Percentiles rank a stretch among this genome's conserved stretches.
These are phyloP conservation scores for Acronicta psi DNA, from an alignment of 2,888 invertebrate species.

Conservation along the genomic window DNA sequence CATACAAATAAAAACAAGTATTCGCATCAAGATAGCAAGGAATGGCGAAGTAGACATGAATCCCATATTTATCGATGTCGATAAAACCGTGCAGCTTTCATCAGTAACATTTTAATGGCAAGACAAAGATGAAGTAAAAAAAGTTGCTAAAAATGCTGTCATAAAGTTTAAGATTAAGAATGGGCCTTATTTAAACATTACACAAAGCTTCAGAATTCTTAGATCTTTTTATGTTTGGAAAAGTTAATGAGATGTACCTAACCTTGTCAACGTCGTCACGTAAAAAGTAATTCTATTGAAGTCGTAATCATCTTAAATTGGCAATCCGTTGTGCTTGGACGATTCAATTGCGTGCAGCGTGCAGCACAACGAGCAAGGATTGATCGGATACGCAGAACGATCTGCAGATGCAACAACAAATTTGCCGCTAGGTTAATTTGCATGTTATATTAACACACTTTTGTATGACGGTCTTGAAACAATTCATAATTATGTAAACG, in stretches of 20 bases:
- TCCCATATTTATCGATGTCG: constrained; percentile 41
- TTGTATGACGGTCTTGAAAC: constrained; percentile 39
- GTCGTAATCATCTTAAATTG: constrained; percentile 74
- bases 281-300: constrained; percentile 68
- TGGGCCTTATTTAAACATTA: constrained; percentile 1
- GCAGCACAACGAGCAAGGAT: constrained; percentile 66
- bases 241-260: constrained; percentile 31
- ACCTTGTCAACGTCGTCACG: constrained; percentile 58
- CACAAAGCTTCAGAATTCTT: not conserved
- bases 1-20: constrained; percentile 66
- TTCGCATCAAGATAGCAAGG: constrained; percentile 59
- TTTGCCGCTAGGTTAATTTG: constrained; percentile 73
- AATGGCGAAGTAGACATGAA: constrained; percentile 34
- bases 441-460: constrained; percentile 60
- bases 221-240: constrained; percentile 2
- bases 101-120: constrained; percentile 15
- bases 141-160: constrained; percentile 6
- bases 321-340: constrained; percentile 73
- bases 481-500: constrained; percentile 42
- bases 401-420: constrained; percentile 68
- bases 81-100: constrained; percentile 41
- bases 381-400: constrained; percentile 70
- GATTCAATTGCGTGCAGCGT: constrained; percentile 71
- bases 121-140: constrained; percentile 21
- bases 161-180: constrained; percentile 5